Conservation (phyloP, 2,888 invertebrate genomes). For the Himalopsyche anomala region DNA sequence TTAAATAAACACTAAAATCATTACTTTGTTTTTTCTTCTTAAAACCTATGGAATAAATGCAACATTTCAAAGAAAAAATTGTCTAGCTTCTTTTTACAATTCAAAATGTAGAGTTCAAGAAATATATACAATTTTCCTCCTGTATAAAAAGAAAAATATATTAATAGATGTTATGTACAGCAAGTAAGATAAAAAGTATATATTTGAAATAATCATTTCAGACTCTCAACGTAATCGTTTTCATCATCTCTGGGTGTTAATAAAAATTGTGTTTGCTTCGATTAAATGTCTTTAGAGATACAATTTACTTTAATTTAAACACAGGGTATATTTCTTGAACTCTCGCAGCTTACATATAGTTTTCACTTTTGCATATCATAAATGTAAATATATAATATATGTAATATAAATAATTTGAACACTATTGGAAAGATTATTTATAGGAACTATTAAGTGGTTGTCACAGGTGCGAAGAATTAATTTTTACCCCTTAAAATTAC, state of each 20-base stretch:
- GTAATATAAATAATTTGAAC: slow-evolving; percentile 72
- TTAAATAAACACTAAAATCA: background rate
- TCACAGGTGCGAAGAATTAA: slow-evolving; percentile 62
- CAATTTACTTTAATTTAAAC: background rate
- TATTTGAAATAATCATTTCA: no score
- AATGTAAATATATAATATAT: slow-evolving; percentile 67
- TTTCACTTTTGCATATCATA: slow-evolving; percentile 35
- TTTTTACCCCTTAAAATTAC: slow-evolving; percentile 61
- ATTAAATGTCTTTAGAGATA: no score
- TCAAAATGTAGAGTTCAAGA: slow-evolving; percentile 40
- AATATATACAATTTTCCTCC: background rate
- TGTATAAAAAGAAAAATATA: background rate
- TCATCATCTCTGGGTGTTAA: no score
- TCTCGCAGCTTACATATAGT: slow-evolving; percentile 6
- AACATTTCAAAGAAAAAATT: slow-evolving; percentile 15
- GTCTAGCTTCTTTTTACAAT: slow-evolving; percentile 36
- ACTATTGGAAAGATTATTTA: slow-evolving; percentile 66
- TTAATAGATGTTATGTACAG: no score
- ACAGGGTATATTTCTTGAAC: slow-evolving; percentile 24
- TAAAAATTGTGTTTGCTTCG: no score
- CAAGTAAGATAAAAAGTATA: no score
- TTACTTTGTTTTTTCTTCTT: background rate
- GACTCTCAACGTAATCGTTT: no score
- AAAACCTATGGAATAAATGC: slow-evolving; percentile 31
- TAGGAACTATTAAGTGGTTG: slow-evolving; percentile 66